These are phyloP conservation scores for Poeciliopsis turrubarensis DNA, from an alignment of 2,113 vertebrate species.

Conservation along the genomic window DNA sequence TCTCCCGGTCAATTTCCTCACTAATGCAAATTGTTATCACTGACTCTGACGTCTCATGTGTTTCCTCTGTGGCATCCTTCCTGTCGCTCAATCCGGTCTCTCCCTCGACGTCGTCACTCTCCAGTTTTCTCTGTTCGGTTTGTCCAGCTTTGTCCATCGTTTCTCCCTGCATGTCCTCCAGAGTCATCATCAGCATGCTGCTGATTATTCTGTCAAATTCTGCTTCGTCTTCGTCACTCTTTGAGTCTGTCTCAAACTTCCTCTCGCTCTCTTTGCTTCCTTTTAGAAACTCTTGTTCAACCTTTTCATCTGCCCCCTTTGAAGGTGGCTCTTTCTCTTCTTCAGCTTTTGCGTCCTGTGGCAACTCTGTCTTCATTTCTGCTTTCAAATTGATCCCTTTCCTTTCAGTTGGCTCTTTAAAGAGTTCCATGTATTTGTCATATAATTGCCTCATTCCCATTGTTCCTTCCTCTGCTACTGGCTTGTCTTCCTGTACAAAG, in stretches of 20 bases:
- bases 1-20: not conserved
- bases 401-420: not conserved
- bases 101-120: fast-evolving
- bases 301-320: not conserved
- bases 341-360: constrained; percentile 6
- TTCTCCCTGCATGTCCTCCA: constrained; percentile 62
- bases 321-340: constrained; percentile 9
- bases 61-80: not conserved
- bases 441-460: not conserved
- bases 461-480: not conserved
- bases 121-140: not conserved
- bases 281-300: not conserved
- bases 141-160: not conserved
- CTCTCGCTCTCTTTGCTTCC: not conserved
- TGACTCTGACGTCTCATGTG: not conserved
- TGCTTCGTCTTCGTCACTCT: constrained; percentile 46
- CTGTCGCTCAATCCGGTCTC: not conserved
- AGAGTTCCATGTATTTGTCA: constrained; percentile 1
- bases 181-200: constrained; percentile 64
- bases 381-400: not conserved
- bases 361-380: not conserved
- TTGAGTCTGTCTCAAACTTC: not conserved
- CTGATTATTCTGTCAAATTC: constrained; percentile 69
- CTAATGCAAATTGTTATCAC: not conserved
- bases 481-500: constrained; percentile 3